A percentile compares a stretch with the other conserved stretches of the same genome.
These are phyloP conservation scores for Pelmatolapia mariae DNA, from an alignment of 2,113 vertebrate genomes.

Conservation along the genomic window DNA sequence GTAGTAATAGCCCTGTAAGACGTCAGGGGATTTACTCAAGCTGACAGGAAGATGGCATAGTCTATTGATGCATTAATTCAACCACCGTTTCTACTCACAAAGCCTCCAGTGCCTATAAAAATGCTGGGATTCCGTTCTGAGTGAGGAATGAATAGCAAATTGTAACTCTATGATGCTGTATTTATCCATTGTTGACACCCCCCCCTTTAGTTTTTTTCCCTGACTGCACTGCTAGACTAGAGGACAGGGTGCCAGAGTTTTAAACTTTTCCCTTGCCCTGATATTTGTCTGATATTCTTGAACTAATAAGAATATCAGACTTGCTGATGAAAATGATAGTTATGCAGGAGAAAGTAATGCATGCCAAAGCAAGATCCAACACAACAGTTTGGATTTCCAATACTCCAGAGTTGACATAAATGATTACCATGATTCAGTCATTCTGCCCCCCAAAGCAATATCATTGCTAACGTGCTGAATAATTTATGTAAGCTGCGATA, in stretches of 20 bases:
- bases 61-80: constrained; percentile 42
- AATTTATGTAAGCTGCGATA: constrained; percentile 48
- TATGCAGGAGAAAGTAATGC: neutral
- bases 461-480: constrained; percentile 42
- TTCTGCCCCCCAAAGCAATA: constrained; percentile 34
- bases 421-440: constrained; percentile 46
- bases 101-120: neutral
- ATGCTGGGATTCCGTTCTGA: neutral
- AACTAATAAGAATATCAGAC: neutral
- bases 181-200: neutral
- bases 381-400: constrained; percentile 9
- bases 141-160: neutral
- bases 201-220: neutral
- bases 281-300: neutral
- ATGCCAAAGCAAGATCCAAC: neutral
- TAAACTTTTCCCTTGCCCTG: neutral
- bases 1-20: constrained; percentile 32
- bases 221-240: neutral
- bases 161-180: neutral
- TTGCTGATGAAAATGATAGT: neutral
- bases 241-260: neutral
- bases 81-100: neutral
- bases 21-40: constrained; percentile 42
- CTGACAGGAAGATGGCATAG: constrained; percentile 32
- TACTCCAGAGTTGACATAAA: constrained; percentile 18